Base-by-base conservation (phyloP, 2,113 vertebrate species). In the Podarcis muralis region DNA sequence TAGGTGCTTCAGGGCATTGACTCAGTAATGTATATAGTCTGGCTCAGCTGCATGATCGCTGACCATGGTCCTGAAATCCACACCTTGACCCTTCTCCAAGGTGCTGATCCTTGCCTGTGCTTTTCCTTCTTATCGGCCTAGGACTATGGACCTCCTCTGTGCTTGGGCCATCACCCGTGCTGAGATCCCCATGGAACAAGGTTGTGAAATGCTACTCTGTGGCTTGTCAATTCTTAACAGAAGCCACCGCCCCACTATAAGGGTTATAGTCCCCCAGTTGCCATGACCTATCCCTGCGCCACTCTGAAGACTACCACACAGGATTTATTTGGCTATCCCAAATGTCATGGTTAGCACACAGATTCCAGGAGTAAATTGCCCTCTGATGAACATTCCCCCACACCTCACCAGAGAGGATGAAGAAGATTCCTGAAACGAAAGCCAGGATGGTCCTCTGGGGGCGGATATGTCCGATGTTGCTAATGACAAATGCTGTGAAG, bases 401-500 rank as follows among this genome's bases (percentile, higher is more conserved):
- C 2, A 40, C 72, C 95, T 94, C 90, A 98, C 98, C 98, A 57
- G 98, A 98, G 2, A 98, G 96, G 77, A 98, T 98, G 97, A 98
- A 98, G 96, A 98, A 98, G 88, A 98, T 98, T 20, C 98, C 98
- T 0, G 98, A 98, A 1, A 98, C 96, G 83, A 98, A 98, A 92
- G 98, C 98, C 75, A 98, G 96, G 90, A 98, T 98, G 92, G 98
- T 98, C 87, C 98, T 97, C 96, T 98, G 98, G 0, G 98, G 98
- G 57, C 97, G 97, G 90, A 98, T 98, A 96, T 98, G 98, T 68
- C 98, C 98, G 0, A 98, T 97, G 96, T 98, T 98, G 94, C 98
- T 98, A 94, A 98, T 98, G 94, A 98, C 95, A 84, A 98, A 98
- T 92, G 98, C 98, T 0, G 98, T 98, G 96, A 98, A 98, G 92